Base-by-base conservation (phyloP, 2,888 invertebrate genomes). In the Digitonthophagus gazella region DNA sequence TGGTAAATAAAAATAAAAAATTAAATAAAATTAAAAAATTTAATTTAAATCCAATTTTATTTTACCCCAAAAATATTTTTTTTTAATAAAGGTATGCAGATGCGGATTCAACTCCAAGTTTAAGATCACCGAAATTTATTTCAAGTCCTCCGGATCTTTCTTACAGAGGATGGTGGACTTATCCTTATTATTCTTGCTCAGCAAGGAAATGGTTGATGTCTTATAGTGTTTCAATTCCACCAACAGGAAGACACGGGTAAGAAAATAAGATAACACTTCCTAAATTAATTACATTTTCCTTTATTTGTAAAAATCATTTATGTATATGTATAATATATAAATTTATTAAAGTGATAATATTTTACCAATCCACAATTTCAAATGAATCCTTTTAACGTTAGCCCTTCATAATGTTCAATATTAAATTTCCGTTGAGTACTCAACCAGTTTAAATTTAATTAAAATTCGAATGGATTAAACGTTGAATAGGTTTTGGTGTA, bases 171-270 rank as follows among this genome's bases (percentile, higher is more conserved):
- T 92, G 93, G 90, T 96, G 95, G 95, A 95, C 95, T 15, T 90
- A 88, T 77, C 95, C 96, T 0, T 96, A 95, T 81, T 95, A 91
- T 81, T 93, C 93, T 74, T 96, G 96, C 83, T 88, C 88, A 70
- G 86, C 88, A 20, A 87, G 88, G 74, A 87, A 90, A 71, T 96
- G 96, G 96, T 85, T 95, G 75, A 85, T 95, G 64, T 94, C 95
- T 2, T 96, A 95, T 81, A 93, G 93, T 73, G 91, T 93, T 16
- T 88, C 87, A 11, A 86, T 89, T 74, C 86, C 87, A 67, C 85
- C 86, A 28, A 83, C 82, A 58, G 86, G 85, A 11, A 82, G 85
- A 58, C 84, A 86, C 74, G 87, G 86, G 77, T 83, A 83, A 80
- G 16, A 58, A 58, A 20, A 15, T 22, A 22, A n/a, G 14, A 64